Evolutionary conservation across 1,140 invertebrate genomes (phyloP), one percentile per base, ranked within the genome.

Genomic region (Microplitis mediator): DNA sequence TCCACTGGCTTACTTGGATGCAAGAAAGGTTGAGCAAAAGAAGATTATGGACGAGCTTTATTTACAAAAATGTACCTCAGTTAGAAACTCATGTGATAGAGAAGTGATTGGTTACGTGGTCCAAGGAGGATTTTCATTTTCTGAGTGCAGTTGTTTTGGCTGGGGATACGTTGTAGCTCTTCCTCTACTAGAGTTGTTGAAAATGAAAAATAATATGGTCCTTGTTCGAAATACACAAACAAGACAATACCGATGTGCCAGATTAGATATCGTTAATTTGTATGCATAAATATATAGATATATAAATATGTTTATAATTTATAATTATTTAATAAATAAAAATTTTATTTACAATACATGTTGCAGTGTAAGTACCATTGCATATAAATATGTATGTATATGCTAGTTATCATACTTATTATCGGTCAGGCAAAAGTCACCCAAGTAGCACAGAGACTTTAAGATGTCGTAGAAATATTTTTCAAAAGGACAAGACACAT

Each of bases 101-200:
- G 87, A 92, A 82, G 87, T 93, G 3, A 90, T 95, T 76, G 95
- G 95, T 56, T 96, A 91, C 84, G 78, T 95, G 8, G 89, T 86
- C 51, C 85, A 90, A 73, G 93, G 93, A 34, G 90, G 89, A 39
- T 95, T 92, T 80, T 92, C 90, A 76, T 92, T 92, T 74, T 89
- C 89, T 0, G 89, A 92, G 79, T 90, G 91, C 0, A 88, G 85
- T 45, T 89, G 89, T 68, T 86, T 89, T 75, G 93, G 90, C 61
- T 82, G 93, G 5, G 94, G 93, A 50, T 95, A 93, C 79, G 85
- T 94, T 0, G 86, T 91, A 2, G 81, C 89, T 13, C 82, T 86
- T 50, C 90, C 90, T 13, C 78, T 95, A 3, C 74, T 86, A 4
- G 75, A 83, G 62, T 79, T 93, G 2, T 87, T 85, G 63, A 80